Evolutionary conservation across 2,113 vertebrate species (phyloP).

Genomic region (Dipodomys merriami): DNA sequence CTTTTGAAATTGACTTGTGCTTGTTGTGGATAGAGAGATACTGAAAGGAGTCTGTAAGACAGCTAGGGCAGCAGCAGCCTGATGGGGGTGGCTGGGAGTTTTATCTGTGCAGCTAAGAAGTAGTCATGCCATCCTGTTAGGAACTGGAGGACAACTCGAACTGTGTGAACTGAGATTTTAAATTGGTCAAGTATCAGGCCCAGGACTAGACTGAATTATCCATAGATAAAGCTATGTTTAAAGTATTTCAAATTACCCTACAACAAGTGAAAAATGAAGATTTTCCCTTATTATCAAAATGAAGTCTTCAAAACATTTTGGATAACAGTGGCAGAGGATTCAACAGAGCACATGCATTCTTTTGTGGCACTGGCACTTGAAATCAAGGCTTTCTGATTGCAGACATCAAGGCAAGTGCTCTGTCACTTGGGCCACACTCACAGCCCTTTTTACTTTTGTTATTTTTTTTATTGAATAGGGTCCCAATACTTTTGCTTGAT

Average conservation of each 20-base stretch:
- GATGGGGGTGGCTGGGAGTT: not conserved
- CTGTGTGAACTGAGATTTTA: not conserved
- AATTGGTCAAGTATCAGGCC: conserved; percentile 1
- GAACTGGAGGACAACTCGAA: not conserved
- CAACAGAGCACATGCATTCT: too few relatives aligned
- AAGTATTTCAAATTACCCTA: not conserved
- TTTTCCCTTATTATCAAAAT: not conserved
- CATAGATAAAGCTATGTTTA: conserved; percentile 6
- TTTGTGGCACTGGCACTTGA: too few relatives aligned
- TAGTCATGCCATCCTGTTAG: not conserved
- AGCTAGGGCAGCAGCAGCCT: not conserved
- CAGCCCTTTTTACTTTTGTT: not conserved
- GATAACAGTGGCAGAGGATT: not conserved
- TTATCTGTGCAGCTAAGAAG: not conserved
- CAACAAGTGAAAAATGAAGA: not conserved
- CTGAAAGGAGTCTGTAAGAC: conserved; percentile 1
- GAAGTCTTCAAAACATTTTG: not conserved
- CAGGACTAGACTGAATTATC: not conserved
- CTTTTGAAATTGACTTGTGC: conserved; percentile 28
- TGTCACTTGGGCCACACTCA: too few relatives aligned
- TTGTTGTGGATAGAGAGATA: not conserved
- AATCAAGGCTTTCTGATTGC: too few relatives aligned
- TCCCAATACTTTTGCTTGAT: not conserved
- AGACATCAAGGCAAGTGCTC: not conserved
- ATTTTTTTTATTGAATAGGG: not conserved